Evolutionary conservation across 2,888 invertebrate species (phyloP).

Genomic region (Habroteleia sp.): DNA sequence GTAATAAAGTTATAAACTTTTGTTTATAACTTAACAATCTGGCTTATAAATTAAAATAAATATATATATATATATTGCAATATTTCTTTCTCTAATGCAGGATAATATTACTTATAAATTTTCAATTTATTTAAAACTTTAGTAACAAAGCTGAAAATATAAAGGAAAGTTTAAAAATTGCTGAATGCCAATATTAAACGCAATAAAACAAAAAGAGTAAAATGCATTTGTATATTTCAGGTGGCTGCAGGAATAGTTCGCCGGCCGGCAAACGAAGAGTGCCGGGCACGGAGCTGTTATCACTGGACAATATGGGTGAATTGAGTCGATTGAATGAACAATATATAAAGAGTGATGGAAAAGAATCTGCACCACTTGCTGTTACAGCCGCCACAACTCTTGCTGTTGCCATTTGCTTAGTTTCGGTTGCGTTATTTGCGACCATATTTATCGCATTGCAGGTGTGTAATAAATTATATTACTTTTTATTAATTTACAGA

Average conservation of each 20-base stretch:
- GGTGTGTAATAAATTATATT: constrained; percentile 81
- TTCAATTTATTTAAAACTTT: too few species aligned
- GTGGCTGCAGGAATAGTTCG: constrained; percentile 88
- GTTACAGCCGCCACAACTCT: constrained; percentile 86
- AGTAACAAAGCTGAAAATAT: too few species aligned
- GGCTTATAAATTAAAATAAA: too few species aligned
- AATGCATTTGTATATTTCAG: constrained; percentile 81
- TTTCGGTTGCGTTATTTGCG: constrained; percentile 87
- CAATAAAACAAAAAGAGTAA: too few species aligned
- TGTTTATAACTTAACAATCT: too few species aligned
- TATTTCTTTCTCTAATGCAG: too few species aligned
- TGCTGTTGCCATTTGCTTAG: constrained; percentile 86
- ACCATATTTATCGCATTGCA: constrained; percentile 88
- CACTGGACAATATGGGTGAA: constrained; percentile 67
- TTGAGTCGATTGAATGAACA: constrained; percentile 67
- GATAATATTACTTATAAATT: too few species aligned
- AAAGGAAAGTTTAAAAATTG: too few species aligned
- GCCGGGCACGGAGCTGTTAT: constrained; percentile 82
- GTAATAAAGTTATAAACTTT: too few species aligned
- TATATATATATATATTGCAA: too few species aligned
- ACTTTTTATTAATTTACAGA: too few species aligned
- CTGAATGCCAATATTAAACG: too few species aligned
- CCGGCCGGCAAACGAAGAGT: constrained; percentile 89
- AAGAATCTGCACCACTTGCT: constrained; percentile 77
- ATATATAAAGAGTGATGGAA: constrained; percentile 64